Evolutionary conservation across 2,113 vertebrate species (phyloP).

Genomic region (Ceyx melanurus): DNA sequence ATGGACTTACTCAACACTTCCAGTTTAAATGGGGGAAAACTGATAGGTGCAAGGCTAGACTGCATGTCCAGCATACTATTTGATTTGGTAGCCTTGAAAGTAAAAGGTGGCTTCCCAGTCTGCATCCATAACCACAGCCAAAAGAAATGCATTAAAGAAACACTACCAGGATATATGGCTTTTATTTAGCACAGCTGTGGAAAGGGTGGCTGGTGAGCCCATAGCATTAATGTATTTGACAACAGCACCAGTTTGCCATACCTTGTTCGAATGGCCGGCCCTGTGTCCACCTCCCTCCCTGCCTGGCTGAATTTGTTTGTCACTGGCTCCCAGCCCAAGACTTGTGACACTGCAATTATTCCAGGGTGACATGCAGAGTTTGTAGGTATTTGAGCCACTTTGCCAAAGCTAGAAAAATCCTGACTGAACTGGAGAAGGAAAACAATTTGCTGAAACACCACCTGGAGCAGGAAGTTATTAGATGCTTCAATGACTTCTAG

Average conservation of each 20-base stretch:
- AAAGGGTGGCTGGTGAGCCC: background rate
- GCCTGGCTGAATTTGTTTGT: background rate
- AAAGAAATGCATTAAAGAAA: background rate
- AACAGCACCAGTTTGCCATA: background rate
- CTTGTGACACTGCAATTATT: constrained; percentile 3
- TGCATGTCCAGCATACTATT: background rate
- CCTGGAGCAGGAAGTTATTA: constrained; percentile 61
- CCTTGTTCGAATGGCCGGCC: background rate
- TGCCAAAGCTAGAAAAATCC: constrained; percentile 26
- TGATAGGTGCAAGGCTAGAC: background rate
- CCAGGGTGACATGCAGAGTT: background rate
- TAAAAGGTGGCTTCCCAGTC: background rate
- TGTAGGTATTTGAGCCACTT: background rate
- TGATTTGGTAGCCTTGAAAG: background rate
- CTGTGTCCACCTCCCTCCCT: background rate
- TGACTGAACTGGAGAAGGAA: constrained; percentile 40
- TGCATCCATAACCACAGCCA: background rate
- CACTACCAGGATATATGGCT: background rate
- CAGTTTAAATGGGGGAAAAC: background rate
- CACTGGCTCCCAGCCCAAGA: background rate
- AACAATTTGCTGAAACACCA: constrained; percentile 50
- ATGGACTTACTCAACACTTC: background rate
- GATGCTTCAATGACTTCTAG: constrained; percentile 32
- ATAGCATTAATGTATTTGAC: background rate
- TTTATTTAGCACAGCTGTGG: background rate